Evolutionary conservation across 2,888 invertebrate species (phyloP).

Genomic region (Ormyrus thymus): DNA sequence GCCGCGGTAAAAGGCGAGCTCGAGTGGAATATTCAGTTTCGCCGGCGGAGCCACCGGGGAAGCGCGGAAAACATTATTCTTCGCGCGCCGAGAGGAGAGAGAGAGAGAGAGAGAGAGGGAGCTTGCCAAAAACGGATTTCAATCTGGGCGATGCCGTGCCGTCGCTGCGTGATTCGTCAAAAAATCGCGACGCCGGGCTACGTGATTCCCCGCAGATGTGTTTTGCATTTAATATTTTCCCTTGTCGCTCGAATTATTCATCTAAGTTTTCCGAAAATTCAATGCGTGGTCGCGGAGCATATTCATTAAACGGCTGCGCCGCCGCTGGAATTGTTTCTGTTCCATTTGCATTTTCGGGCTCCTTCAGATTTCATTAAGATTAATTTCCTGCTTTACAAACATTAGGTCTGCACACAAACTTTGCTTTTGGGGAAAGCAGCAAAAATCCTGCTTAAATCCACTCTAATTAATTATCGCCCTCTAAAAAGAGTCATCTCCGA

Average conservation of each 20-base stretch:
- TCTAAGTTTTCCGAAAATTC: neutral
- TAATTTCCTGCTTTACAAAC: too few species aligned
- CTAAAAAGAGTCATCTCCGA: too few species aligned
- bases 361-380: too few species aligned
- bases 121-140: conserved; percentile 47
- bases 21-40: conserved; percentile 51
- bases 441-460: too few species aligned
- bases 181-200: conserved; percentile 22
- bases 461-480: too few species aligned
- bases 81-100: neutral
- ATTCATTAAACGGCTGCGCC: neutral
- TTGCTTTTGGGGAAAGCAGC: too few species aligned
- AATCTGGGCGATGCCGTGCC: conserved; percentile 30
- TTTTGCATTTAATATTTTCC: conserved; percentile 7
- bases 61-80: too few species aligned
- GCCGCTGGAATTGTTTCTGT: too few species aligned
- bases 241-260: conserved; percentile 14
- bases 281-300: neutral
- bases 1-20: conserved; percentile 37
- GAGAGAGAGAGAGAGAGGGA: neutral
- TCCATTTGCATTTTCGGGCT: too few species aligned
- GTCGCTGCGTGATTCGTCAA: conserved; percentile 44
- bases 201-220: neutral
- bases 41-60: too few species aligned
- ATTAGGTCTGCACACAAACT: too few species aligned